These are phyloP conservation scores for Rhagonycha lutea DNA, from an alignment of 2,888 invertebrate species.

Conservation along the genomic window DNA sequence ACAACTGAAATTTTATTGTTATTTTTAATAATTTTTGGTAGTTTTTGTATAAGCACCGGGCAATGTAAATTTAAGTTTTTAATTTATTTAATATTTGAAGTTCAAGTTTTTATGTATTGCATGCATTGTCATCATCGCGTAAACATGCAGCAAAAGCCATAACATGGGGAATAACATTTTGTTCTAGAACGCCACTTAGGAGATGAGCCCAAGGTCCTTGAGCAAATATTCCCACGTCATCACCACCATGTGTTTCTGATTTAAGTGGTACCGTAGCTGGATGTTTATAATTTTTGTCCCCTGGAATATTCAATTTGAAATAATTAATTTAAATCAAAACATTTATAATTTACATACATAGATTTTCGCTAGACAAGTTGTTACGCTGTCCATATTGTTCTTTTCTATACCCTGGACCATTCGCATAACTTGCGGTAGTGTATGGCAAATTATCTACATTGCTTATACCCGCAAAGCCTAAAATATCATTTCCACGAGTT, in stretches of 20 bases:
- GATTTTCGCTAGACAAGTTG: constrained; percentile 56
- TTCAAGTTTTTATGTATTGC: not conserved
- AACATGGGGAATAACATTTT: constrained; percentile 77
- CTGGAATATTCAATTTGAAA: constrained; percentile 39
- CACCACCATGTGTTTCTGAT: constrained; percentile 73
- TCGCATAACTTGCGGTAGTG: constrained; percentile 71
- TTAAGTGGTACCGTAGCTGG: constrained; percentile 64
- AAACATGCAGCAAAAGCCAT: constrained; percentile 76
- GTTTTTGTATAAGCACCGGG: no score
- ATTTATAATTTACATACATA: constrained; percentile 20
- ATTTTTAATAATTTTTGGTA: no score
- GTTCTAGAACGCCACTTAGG: constrained; percentile 78
- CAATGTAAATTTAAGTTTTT: no score
- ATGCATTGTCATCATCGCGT: constrained; percentile 47
- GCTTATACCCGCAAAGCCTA: constrained; percentile 56
- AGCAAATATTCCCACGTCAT: constrained; percentile 81
- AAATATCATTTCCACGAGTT: constrained; percentile 63
- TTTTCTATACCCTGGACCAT: constrained; percentile 39
- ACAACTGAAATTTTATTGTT: no score
- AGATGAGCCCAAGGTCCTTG: constrained; percentile 79
- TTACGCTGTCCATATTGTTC: constrained; percentile 46
- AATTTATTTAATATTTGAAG: no score
- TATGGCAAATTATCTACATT: constrained; percentile 64
- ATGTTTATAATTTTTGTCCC: constrained; percentile 55
- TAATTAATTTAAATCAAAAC: not conserved